Percentiles rank a stretch among this genome's conserved stretches.
Evolutionary conservation across 2,113 vertebrate species (phyloP).

Genomic region (Campylorhamphus procurvoides): DNA sequence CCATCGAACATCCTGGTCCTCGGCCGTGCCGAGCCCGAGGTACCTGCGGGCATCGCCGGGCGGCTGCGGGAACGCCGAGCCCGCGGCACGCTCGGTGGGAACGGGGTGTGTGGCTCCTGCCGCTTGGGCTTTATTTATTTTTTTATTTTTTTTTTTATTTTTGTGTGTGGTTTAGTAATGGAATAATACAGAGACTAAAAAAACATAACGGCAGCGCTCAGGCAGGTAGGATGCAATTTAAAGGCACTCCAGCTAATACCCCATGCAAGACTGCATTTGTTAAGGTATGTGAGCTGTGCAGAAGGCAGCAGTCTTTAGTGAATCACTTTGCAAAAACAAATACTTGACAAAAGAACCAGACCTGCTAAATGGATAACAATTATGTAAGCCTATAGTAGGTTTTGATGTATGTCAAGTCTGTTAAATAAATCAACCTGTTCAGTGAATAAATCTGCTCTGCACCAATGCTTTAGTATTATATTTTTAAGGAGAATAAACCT

Average conservation of each 20-base stretch:
- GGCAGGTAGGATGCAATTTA: conserved; percentile 37
- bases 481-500: background rate
- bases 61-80: conserved; percentile 46
- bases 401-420: conserved; percentile 68
- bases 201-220: background rate
- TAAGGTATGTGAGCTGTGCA: conserved; percentile 33
- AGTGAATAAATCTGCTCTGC: conserved; percentile 74
- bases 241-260: conserved; percentile 41
- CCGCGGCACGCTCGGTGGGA: conserved; percentile 13
- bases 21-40: background rate
- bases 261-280: conserved; percentile 8
- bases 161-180: background rate
- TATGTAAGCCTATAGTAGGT: conserved; percentile 73
- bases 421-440: conserved; percentile 77
- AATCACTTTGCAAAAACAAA: conserved; percentile 72
- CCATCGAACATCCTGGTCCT: conserved; percentile 38
- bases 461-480: conserved; percentile 40
- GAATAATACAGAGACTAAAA: background rate
- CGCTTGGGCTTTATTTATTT: background rate
- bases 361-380: conserved; percentile 71
- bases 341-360: conserved; percentile 74
- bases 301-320: conserved; percentile 37
- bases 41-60: conserved; percentile 29
- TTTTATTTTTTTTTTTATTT: background rate
- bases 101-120: background rate